Base-by-base conservation (phyloP, 1,140 invertebrate genomes). In the Drosophila murphyi region DNA sequence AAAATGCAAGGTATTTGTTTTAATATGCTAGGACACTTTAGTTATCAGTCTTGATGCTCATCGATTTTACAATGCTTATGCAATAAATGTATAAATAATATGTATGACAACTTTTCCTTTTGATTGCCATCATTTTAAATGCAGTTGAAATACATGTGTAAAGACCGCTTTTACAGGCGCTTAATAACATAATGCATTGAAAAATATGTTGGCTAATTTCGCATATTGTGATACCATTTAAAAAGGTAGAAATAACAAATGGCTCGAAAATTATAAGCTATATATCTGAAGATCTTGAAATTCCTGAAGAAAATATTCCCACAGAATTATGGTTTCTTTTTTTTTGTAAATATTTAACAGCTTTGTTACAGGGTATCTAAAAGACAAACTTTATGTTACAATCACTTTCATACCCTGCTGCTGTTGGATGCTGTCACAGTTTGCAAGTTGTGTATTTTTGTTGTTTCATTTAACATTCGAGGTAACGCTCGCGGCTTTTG, bases 401-500 rank as follows among this genome's bases (percentile, higher is more conserved):
- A 3, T 0, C 60, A 43, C 47, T 48, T 0, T 5, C 7, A 28
- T 28, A 48, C 28, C 10, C 10, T n/a, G 45, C 43, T 32, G n/a
- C 20, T 32, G 31, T 20, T 56, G 48, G 48, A 52, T 47, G 61
- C 48, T 65, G 61, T 72, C 48, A 71, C 54, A 75, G 41, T 56
- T 62, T 43, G 34, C 31, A 56, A 8, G 7, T 10, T 41, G 37
- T 6, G 20, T 20, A 43, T 7, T 57, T 37, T 41, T 56, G 57
- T 35, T 54, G 59, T 59, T 64, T 47, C 65, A 47, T 72, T 50
- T 62, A 32, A 35, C 5, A 34, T 8, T 52, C 31, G 32, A 64
- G 72, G 43, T 51, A 20, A 34, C 35, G 35, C 56, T 57, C 62
- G 47, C 65, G 56, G 73, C 47, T 76, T 76, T 75, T 74, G 69